Evolutionary conservation across 1,140 invertebrate genomes (phyloP), one percentile per base, ranked within the genome.

Genomic region (Scaptomyza hsui): DNA sequence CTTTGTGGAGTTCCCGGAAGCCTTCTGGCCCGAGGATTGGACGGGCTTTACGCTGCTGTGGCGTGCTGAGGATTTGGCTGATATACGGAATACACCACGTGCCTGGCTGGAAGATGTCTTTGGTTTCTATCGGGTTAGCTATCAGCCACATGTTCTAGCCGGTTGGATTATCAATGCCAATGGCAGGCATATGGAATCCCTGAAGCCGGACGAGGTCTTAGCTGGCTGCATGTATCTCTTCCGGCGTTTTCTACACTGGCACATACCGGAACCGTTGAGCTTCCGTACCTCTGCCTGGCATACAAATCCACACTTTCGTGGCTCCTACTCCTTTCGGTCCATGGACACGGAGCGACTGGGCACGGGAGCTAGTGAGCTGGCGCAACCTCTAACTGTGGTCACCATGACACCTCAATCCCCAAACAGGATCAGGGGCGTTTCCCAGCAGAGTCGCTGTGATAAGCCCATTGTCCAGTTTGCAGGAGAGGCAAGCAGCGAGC

Each of bases 241-340:
- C 13, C 81, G 93, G 18, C 92, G 92, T 64, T 91, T 91, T 41
- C 52, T 91, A 3, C 67, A 72, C 51, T 91, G 85, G 89, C 51
- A 63, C 7, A 78, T 91, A 62, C 85, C 90, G 1, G 72, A 90
- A 0, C 83, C 89, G 0, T 16, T 61, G 39, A 73, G 63, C 26
- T 88, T 93, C 52, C 75, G 89, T 21, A 89, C 91, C 48, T 91
- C 90, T 2, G 51, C 78, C 21, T 97, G 96, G 96, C 93, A 91
- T 35, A 92, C 92, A 0, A 95, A 97, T 90, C 92, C 93, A 0
- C 92, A 95, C 73, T 94, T 94, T 48, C 91, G 94, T 56, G 95
- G 96, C 6, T 94, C 95, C 0, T 97, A 96, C 83, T 94, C 94
- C 29, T 96, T 94, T 90, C 92, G 93, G n/a, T 94, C 93, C 77